Base-by-base conservation (phyloP, 1,140 invertebrate species). In the Apis cerana region DNA sequence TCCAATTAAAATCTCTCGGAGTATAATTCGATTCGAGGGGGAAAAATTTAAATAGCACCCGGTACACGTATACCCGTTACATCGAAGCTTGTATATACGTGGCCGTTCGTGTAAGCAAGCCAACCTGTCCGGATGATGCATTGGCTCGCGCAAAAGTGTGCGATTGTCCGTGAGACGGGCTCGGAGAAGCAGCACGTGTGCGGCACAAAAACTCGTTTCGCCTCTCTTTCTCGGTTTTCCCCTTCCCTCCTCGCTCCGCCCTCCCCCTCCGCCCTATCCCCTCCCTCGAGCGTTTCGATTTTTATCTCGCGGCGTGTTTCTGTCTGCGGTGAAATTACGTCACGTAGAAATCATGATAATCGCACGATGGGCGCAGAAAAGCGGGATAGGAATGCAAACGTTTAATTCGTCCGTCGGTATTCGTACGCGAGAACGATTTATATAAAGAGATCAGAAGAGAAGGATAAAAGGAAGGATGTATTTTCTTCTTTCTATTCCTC, bases 281-380 rank as follows among this genome's bases (percentile, higher is more conserved):
- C 23, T 5, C 33, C 50, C 69, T n/a, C 23, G 23, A 13, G n/a
- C 19, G 21, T 2, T 19, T 33, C 43, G 59, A 27, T n/a, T 27
- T 79, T 61, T 61, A 52, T 59, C 56, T 43, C 33, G 74, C 13
- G n/a, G 17, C 52, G 43, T 68, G 43, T 86, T 79, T 82, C 74
- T 67, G 72, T 83, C 88, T 65, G 85, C 86, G 79, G 75, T 72
- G 58, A 71, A 83, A 86, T 90, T 90, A 85, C 88, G 85, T 91
- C 88, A 91, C 80, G 83, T 89, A 88, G 89, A 89, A 91, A 89
- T 89, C 89, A 89, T 82, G 75, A 72, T 87, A 89, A 89, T 89
- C 80, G 27, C 67, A 59, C 87, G 76, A 82, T 82, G 85, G 76
- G 90, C 88, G 87, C 89, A 89, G 90, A 91, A 91, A 89, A 43